Conservation (phyloP, 2,888 invertebrate genomes). For the Ornithoptera alexandrae region DNA sequence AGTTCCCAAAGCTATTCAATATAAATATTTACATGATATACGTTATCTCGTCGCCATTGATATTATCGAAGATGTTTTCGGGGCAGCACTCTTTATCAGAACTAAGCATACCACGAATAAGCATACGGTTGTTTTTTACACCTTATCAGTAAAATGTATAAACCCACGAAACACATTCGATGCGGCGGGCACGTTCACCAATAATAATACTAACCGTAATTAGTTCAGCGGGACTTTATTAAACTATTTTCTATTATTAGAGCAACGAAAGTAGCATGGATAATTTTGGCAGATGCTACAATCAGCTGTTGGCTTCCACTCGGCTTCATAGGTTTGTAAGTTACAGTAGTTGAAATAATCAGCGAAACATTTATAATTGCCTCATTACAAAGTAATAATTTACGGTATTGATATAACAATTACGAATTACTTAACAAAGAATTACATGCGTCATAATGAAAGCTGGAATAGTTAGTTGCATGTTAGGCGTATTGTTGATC, state of each 20-base stretch:
- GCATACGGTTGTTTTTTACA: constrained; percentile 32
- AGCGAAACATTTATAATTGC: background rate
- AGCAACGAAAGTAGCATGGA: constrained; percentile 31
- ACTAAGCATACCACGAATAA: constrained; percentile 50
- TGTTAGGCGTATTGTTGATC: too few relatives aligned
- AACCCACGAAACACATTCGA: background rate
- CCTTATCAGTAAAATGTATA: constrained; percentile 30
- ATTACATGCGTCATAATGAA: too few relatives aligned
- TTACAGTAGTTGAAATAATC: constrained; percentile 15
- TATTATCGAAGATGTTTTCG: constrained; percentile 61
- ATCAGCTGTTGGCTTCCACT: constrained; percentile 34
- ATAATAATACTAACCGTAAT: constrained; percentile 6
- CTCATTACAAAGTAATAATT: too few relatives aligned
- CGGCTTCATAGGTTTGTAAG: constrained; percentile 12
- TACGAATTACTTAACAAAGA: too few relatives aligned
- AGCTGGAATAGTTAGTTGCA: too few relatives aligned
- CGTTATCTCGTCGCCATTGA: constrained; percentile 59
- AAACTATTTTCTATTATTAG: constrained; percentile 32
- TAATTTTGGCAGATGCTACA: constrained; percentile 35
- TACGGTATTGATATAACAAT: background rate
- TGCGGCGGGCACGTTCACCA: constrained; percentile 1
- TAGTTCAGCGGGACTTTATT: constrained; percentile 23
- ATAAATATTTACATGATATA: constrained; percentile 5
- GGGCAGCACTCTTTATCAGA: constrained; percentile 49
- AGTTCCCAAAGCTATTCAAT: background rate